phyloP scores from a whole-genome alignment of 2,888 invertebrate species.

The Acleris holmiana region DNA sequence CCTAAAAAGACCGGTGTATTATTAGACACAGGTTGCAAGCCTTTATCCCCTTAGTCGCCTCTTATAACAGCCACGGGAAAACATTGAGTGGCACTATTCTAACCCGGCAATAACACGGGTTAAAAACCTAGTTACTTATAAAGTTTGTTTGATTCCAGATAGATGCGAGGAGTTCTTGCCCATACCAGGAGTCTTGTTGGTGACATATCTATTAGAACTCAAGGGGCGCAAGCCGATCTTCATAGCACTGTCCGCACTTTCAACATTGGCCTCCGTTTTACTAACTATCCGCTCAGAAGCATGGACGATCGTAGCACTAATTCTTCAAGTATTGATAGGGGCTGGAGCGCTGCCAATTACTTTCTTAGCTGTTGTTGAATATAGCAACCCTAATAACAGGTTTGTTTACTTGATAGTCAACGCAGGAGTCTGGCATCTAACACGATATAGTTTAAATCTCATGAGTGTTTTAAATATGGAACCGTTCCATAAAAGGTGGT shows the following conservation, averaged over 20 bases:
- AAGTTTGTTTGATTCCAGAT: no score
- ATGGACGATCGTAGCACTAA: neutral
- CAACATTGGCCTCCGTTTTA: neutral
- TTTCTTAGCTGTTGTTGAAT: neutral
- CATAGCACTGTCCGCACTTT: neutral
- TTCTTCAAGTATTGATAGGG: neutral
- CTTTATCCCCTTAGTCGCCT: no score
- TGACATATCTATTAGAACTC: neutral
- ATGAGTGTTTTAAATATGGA: neutral
- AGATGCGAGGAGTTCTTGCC: neutral
- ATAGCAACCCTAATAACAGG: conserved; percentile 1
- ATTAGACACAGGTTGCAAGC: no score
- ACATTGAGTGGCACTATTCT: no score
- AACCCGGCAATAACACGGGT: no score
- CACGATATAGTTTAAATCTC: neutral
- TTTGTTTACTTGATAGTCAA: neutral
- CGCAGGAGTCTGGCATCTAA: neutral
- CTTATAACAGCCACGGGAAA: no score
- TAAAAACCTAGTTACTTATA: no score
- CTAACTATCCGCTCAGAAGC: neutral
- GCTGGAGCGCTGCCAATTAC: neutral
- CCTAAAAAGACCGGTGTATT: no score
- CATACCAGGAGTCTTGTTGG: neutral
- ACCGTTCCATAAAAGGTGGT: neutral
- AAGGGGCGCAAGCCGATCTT: conserved; percentile 1